These are phyloP conservation scores for Parapristionchus giblindavisi DNA, from an alignment of 2,888 invertebrate species.

Conservation along the genomic window DNA sequence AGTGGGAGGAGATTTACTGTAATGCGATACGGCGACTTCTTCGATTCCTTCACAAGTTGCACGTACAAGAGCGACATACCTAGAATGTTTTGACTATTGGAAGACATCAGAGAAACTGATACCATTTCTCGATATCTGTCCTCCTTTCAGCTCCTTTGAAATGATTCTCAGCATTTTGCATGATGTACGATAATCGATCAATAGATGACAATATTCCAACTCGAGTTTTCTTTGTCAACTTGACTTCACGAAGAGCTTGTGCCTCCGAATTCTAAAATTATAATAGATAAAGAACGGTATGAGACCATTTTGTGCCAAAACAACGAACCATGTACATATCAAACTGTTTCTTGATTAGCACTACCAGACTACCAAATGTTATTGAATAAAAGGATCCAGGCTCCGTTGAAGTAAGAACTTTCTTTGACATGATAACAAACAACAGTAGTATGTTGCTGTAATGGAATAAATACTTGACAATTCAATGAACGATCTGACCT, in stretches of 20 bases:
- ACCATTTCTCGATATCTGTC: conserved; percentile 89
- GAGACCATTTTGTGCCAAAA: no score
- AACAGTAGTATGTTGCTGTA: conserved; percentile 90
- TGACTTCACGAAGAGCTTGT: conserved; percentile 48
- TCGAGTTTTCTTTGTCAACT: conserved; percentile 56
- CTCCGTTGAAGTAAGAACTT: conserved; percentile 72
- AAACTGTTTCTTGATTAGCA: conserved; percentile 88
- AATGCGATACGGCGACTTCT: conserved; percentile 80
- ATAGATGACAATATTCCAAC: conserved; percentile 66
- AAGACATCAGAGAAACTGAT: neutral
- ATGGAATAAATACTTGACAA: conserved; percentile 42
- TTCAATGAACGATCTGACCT: conserved; percentile 38
- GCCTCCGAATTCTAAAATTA: conserved; percentile 54
- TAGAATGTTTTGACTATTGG: conserved; percentile 25
- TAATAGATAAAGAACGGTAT: no score
- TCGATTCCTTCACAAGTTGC: conserved; percentile 86
- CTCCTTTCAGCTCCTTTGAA: conserved; percentile 86
- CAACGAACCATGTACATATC: conserved; percentile 83
- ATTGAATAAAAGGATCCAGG: conserved; percentile 86
- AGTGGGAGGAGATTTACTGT: conserved; percentile 89
- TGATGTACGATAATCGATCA: conserved; percentile 74
- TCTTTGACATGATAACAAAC: conserved; percentile 87
- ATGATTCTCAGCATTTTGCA: conserved; percentile 85
- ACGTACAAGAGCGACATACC: conserved; percentile 58
- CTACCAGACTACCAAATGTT: conserved; percentile 82